Percentiles rank a stretch among this genome's conserved stretches.
Evolutionary conservation across 2,888 invertebrate genomes (phyloP).

Genomic region (Nemurella pictetii): DNA sequence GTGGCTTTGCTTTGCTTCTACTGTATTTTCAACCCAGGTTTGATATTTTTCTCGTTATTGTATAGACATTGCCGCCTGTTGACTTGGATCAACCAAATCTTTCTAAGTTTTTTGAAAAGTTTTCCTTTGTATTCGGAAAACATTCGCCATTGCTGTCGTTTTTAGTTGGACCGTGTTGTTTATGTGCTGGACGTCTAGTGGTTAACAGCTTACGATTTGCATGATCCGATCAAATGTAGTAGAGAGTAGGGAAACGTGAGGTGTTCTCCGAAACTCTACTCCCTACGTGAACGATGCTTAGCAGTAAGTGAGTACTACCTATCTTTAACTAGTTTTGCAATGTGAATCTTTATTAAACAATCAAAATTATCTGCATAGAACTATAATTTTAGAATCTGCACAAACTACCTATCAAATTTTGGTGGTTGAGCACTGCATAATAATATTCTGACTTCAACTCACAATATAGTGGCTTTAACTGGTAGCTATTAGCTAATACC

Average conservation of each 20-base stretch:
- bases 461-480: neutral
- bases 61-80: neutral
- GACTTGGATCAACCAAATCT: neutral
- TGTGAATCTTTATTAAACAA: neutral
- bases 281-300: neutral
- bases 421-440: neutral
- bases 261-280: neutral
- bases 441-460: neutral
- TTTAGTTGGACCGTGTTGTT: neutral
- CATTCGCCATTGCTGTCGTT: neutral
- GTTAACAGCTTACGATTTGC: neutral
- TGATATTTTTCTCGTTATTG: neutral
- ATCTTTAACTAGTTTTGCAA: constrained; percentile 1
- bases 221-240: neutral
- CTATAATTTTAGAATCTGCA: neutral
- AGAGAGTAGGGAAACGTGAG: neutral
- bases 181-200: neutral
- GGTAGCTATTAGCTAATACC: neutral
- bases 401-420: neutral
- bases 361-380: neutral
- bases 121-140: neutral
- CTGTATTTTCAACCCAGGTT: neutral
- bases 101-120: neutral
- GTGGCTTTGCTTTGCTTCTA: constrained; percentile 3
- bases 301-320: neutral